A percentile compares a stretch with the other conserved stretches of the same genome.
phyloP scores from a whole-genome alignment of 2,113 vertebrate species.

The Agelaius phoeniceus region DNA sequence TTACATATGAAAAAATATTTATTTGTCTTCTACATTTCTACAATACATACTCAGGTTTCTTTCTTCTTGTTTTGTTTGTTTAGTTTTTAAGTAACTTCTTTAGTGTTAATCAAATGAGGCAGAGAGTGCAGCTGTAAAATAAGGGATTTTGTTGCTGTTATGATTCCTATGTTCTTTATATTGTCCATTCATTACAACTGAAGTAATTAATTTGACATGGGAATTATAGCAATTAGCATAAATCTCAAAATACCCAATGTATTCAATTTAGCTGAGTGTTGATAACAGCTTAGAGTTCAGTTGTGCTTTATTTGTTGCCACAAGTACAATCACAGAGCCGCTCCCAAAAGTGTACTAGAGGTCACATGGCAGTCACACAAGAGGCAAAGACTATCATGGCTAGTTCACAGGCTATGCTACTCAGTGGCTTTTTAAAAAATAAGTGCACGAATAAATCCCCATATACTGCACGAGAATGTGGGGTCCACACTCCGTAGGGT shows the following conservation, averaged over 20 bases:
- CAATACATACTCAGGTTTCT: slow-evolving; percentile 79
- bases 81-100: slow-evolving; percentile 53
- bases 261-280: not conserved
- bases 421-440: slow-evolving; percentile 62
- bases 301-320: slow-evolving; percentile 76
- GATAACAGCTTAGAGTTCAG: slow-evolving; percentile 13
- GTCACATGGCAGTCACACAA: slow-evolving; percentile 15
- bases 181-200: not conserved
- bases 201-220: slow-evolving; percentile 6
- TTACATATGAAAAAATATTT: slow-evolving; percentile 86
- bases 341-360: slow-evolving; percentile 34
- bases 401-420: slow-evolving; percentile 51
- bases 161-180: slow-evolving; percentile 27
- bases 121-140: slow-evolving; percentile 65
- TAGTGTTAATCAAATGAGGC: slow-evolving; percentile 69
- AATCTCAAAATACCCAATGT: not conserved
- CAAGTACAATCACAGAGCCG: slow-evolving; percentile 53
- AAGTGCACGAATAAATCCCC: slow-evolving; percentile 59
- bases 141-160: slow-evolving; percentile 60
- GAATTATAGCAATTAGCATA: not conserved
- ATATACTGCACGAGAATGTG: slow-evolving; percentile 42
- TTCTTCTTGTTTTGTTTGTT: slow-evolving; percentile 63
- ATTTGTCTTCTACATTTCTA: slow-evolving; percentile 85
- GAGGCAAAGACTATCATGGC: slow-evolving; percentile 41
- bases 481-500: slow-evolving; percentile 3